These are phyloP conservation scores for Paracanthobrama guichenoti DNA, from an alignment of 2,113 vertebrate species.

Conservation along the genomic window DNA sequence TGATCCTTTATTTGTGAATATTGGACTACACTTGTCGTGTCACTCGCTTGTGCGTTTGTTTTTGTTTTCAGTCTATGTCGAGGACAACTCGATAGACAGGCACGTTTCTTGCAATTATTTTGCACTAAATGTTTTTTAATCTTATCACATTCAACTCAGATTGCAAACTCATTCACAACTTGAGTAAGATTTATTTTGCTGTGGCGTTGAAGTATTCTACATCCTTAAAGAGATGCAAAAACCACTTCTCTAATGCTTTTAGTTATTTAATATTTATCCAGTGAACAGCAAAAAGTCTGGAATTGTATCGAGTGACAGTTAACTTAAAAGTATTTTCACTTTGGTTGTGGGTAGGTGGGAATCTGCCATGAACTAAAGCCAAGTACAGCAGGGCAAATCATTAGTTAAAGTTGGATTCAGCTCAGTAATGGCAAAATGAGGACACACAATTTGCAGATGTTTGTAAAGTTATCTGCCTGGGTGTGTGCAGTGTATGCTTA, in stretches of 20 bases:
- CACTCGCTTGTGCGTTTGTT: not conserved
- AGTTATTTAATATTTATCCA: not conserved
- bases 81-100: not conserved
- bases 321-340: not conserved
- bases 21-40: not conserved
- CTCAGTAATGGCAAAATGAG: constrained; percentile 66
- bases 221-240: not conserved
- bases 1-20: not conserved
- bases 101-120: not conserved
- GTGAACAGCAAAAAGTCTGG: not conserved
- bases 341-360: constrained; percentile 21
- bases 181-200: not conserved
- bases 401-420: constrained; percentile 70
- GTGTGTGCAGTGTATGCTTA: constrained; percentile 76
- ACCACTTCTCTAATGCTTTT: not conserved
- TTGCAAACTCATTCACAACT: not conserved
- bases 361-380: constrained; percentile 19
- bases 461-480: constrained; percentile 73
- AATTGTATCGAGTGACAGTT: not conserved
- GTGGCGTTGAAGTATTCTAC: not conserved
- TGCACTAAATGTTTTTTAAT: not conserved
- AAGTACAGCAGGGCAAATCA: constrained; percentile 14
- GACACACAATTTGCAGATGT: constrained; percentile 88
- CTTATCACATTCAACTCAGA: not conserved
- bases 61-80: not conserved